These are phyloP conservation scores for Clarias pachynema DNA, from an alignment of 2,797 vertebrate species.

Conservation along the genomic window DNA sequence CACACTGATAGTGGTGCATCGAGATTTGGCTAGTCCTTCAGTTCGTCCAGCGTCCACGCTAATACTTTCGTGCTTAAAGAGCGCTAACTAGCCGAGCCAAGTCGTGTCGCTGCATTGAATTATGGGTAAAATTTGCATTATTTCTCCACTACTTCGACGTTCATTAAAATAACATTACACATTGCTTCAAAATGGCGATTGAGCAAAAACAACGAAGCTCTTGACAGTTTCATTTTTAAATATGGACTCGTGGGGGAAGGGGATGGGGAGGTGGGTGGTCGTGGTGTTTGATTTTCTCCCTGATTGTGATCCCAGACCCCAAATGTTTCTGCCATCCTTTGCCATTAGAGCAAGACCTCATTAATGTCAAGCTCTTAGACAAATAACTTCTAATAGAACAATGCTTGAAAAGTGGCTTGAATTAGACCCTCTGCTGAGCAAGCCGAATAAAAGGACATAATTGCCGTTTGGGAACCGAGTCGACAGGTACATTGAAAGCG, in stretches of 20 bases:
- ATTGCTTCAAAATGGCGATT: background rate
- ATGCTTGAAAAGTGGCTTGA: conserved; percentile 71
- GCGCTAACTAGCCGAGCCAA: background rate
- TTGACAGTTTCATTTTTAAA: conserved; percentile 3
- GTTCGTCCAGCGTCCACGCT: background rate
- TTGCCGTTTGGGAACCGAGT: conserved; percentile 77
- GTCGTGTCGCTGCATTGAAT: background rate
- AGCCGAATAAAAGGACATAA: conserved; percentile 78
- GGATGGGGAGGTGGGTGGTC: background rate
- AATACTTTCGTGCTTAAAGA: background rate
- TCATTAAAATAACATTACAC: background rate
- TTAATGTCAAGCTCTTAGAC: conserved; percentile 78
- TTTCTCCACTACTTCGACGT: too few species aligned
- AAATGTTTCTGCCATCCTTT: conserved; percentile 49
- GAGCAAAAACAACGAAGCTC: background rate
- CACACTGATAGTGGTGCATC: background rate
- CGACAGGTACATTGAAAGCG: conserved; percentile 52
- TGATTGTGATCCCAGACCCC: conserved; percentile 29
- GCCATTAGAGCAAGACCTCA: conserved; percentile 72
- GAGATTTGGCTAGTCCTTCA: background rate
- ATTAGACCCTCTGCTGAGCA: conserved; percentile 75
- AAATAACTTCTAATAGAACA: conserved; percentile 82
- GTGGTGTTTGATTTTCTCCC: conserved; percentile 21
- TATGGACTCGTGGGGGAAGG: background rate
- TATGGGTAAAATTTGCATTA: background rate